Percentiles rank a stretch among this genome's conserved stretches.
phyloP scores from a whole-genome alignment of 2,113 vertebrate genomes.

The Phoenicopterus ruber region DNA sequence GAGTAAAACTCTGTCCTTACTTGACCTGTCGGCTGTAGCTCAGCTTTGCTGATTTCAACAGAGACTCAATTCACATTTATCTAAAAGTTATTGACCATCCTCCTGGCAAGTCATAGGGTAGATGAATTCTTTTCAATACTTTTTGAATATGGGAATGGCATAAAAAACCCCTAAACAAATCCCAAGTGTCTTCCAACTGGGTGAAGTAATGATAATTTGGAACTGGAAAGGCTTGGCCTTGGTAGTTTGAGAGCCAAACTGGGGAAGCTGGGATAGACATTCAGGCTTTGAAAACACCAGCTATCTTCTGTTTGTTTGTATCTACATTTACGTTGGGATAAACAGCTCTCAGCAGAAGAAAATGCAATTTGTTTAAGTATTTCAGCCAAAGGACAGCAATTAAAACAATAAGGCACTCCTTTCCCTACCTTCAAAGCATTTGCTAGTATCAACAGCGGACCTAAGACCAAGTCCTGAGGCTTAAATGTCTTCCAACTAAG shows the following conservation, averaged over 20 bases:
- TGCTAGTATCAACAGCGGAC: not conserved
- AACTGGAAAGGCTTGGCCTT: not conserved
- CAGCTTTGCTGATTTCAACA: not conserved
- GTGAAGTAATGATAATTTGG: not conserved
- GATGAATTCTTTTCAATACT: not conserved
- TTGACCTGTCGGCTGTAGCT: not conserved
- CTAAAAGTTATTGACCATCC: not conserved
- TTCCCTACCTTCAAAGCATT: constrained; percentile 10
- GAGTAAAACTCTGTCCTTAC: not conserved
- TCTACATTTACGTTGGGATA: not conserved
- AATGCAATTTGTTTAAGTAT: not conserved
- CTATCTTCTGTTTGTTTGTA: constrained; percentile 33
- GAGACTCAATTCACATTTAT: not conserved
- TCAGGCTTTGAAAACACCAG: constrained; percentile 18
- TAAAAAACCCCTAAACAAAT: not conserved
- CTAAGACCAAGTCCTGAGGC: not conserved
- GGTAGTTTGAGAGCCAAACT: not conserved
- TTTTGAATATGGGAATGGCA: not conserved
- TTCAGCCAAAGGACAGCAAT: constrained; percentile 40
- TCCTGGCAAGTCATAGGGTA: not conserved
- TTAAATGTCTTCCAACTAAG: not conserved
- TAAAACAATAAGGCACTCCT: not conserved
- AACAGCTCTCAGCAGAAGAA: constrained; percentile 36
- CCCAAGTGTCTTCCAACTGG: not conserved
- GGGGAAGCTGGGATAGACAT: not conserved